These are phyloP conservation scores for Brachionus paranguensis DNA, from an alignment of 1,140 invertebrate genomes.

Conservation along the genomic window DNA sequence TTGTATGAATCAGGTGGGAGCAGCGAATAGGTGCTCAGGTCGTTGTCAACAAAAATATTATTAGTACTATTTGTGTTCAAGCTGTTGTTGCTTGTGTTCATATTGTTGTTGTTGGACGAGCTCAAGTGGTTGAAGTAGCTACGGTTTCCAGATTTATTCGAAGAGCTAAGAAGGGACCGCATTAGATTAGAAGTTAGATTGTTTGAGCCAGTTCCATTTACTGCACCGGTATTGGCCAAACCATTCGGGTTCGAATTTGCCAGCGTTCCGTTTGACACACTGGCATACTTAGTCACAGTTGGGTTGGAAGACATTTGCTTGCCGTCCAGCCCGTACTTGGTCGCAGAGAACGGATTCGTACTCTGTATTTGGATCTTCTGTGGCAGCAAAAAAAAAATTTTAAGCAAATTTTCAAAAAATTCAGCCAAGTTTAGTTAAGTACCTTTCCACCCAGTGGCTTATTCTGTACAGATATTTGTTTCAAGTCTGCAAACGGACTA, in stretches of 20 bases:
- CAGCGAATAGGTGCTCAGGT: constrained; percentile 20
- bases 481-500: constrained; percentile 34
- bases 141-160: constrained; percentile 31
- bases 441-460: constrained; percentile 33
- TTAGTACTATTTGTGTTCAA: constrained; percentile 11
- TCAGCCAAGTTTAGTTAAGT: neutral
- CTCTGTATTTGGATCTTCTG: constrained; percentile 4
- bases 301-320: neutral
- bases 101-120: constrained; percentile 13
- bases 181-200: constrained; percentile 32
- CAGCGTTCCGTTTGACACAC: constrained; percentile 13
- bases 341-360: neutral
- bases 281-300: constrained; percentile 17
- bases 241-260: neutral
- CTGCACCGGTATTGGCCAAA: neutral
- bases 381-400: neutral
- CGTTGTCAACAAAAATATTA: constrained; percentile 38
- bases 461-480: constrained; percentile 38
- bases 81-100: constrained; percentile 20
- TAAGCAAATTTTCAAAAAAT: neutral
- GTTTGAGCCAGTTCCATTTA: neutral
- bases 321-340: neutral
- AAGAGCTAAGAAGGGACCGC: constrained; percentile 17
- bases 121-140: constrained; percentile 34
- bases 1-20: constrained; percentile 26